phyloP scores from a whole-genome alignment of 2,113 vertebrate genomes.

The Ovibos moschatus region DNA sequence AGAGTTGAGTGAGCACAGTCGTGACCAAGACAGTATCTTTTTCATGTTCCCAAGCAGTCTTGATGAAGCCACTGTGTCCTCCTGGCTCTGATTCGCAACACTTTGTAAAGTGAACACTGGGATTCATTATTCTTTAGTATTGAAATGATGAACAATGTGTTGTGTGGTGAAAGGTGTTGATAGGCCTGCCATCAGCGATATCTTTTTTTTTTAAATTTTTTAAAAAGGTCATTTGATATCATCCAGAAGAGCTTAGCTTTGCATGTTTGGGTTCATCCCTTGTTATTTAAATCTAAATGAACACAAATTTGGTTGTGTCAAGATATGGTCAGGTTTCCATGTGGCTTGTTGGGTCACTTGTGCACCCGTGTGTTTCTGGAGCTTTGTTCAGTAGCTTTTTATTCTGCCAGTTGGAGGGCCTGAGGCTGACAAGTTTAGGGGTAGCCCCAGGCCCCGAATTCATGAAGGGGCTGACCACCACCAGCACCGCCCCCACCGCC shows the following conservation, averaged over 20 bases:
- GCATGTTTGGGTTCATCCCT: neutral
- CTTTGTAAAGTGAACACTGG: neutral
- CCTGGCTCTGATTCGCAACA: neutral
- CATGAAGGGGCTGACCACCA: accelerated
- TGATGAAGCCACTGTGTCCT: neutral
- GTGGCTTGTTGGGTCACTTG: neutral
- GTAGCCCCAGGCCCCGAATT: neutral
- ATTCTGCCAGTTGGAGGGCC: neutral
- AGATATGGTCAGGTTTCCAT: neutral
- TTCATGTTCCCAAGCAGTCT: neutral
- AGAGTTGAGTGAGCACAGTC: neutral
- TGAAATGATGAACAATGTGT: neutral
- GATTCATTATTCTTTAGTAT: neutral
- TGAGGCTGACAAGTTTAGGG: accelerated
- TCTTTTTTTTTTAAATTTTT: neutral
- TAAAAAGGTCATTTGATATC: neutral
- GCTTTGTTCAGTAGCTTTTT: neutral
- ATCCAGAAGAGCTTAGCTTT: neutral
- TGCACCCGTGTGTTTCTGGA: neutral
- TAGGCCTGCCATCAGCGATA: neutral
- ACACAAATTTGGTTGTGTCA: neutral
- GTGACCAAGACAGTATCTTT: neutral
- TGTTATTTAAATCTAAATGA: neutral
- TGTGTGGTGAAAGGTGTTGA: neutral
- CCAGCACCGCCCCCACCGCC: neutral